These are phyloP conservation scores for Tigriopus japonicus DNA, from an alignment of 1,140 invertebrate species.

Conservation along the genomic window DNA sequence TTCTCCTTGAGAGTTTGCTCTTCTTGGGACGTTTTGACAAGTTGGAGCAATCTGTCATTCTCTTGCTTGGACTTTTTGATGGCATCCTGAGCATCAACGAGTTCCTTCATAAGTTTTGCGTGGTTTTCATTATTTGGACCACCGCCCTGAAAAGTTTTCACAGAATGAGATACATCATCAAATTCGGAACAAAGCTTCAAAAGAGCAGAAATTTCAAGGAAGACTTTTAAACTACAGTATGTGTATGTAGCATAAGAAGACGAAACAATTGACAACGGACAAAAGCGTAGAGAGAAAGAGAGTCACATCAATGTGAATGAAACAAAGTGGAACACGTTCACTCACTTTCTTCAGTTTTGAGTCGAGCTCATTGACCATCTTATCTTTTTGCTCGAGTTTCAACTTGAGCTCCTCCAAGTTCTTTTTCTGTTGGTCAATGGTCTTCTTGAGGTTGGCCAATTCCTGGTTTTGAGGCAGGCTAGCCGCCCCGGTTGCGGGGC, in stretches of 20 bases:
- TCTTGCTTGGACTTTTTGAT: slow-evolving; percentile 56
- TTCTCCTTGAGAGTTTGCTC: slow-evolving; percentile 88
- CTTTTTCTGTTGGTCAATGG: neutral
- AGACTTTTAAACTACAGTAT: no score
- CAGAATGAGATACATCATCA: no score
- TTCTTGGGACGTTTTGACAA: slow-evolving; percentile 85
- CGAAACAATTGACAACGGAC: no score
- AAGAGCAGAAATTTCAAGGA: no score
- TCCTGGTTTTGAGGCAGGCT: slow-evolving; percentile 40
- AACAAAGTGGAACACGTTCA: no score
- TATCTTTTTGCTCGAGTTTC: slow-evolving; percentile 24
- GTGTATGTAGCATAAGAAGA: no score
- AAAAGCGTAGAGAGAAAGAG: no score
- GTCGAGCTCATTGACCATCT: neutral
- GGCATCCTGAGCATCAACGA: slow-evolving; percentile 54
- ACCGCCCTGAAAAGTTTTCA: no score
- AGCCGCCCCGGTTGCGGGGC: slow-evolving; percentile 26
- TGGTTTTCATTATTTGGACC: no score
- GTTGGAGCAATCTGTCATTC: slow-evolving; percentile 67
- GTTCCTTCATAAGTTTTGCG: slow-evolving; percentile 25
- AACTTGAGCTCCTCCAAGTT: slow-evolving; percentile 37
- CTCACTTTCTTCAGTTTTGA: no score
- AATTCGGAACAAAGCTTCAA: no score
- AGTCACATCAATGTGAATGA: no score
- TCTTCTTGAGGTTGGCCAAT: slow-evolving; percentile 34